These are phyloP conservation scores for Sebastolobus alascanus DNA, from an alignment of 2,797 vertebrate genomes.

Conservation along the genomic window DNA sequence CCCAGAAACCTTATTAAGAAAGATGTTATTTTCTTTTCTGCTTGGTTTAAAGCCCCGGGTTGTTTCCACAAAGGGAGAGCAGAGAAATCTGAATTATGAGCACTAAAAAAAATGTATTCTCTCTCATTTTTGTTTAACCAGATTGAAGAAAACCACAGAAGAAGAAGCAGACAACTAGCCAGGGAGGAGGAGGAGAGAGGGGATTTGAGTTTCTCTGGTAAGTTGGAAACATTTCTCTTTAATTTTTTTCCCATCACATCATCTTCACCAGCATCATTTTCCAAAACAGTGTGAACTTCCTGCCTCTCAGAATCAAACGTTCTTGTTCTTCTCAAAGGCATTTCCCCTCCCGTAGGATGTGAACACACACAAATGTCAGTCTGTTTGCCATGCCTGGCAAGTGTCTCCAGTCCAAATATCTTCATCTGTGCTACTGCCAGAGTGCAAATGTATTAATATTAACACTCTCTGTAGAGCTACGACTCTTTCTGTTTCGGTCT, in stretches of 20 bases:
- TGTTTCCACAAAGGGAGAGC: neutral
- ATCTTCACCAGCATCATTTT: conserved; percentile 48
- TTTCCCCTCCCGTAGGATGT: conserved; percentile 50
- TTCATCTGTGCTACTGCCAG: conserved; percentile 59
- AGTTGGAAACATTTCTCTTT: conserved; percentile 63
- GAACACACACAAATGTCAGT: conserved; percentile 64
- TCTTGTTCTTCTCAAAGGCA: conserved; percentile 63
- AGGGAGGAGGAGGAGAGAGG: conserved; percentile 43
- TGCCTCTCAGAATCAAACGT: conserved; percentile 48
- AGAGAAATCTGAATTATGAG: conserved; percentile 12
- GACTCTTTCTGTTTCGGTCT: conserved; percentile 18
- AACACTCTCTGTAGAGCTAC: conserved; percentile 29
- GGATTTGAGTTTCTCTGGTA: conserved; percentile 65
- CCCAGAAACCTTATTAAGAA: conserved; percentile 22
- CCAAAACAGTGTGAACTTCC: conserved; percentile 66
- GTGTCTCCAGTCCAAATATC: conserved; percentile 56
- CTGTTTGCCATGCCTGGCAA: conserved; percentile 64
- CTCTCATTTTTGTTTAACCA: conserved; percentile 51
- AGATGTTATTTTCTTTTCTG: conserved; percentile 19
- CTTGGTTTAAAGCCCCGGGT: conserved; percentile 17
- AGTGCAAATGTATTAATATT: conserved; percentile 57
- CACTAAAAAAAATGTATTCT: conserved; percentile 29
- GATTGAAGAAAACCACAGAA: conserved; percentile 62
- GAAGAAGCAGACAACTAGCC: conserved; percentile 6
- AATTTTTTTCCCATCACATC: conserved; percentile 27